These are phyloP conservation scores for Spicauda simplicius DNA, from an alignment of 2,888 invertebrate genomes.

Conservation along the genomic window DNA sequence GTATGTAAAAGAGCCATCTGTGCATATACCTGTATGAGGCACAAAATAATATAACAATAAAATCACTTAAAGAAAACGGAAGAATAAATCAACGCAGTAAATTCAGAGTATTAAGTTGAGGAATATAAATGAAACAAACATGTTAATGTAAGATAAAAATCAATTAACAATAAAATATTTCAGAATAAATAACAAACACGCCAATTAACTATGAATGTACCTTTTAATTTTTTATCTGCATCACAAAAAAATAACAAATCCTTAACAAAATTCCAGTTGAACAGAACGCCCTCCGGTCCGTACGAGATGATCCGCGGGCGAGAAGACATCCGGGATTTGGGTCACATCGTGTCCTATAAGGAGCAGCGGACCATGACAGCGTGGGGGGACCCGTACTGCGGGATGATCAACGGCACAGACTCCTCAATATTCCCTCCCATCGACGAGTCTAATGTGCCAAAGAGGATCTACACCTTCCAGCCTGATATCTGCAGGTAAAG, in stretches of 20 bases:
- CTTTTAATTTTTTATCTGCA: no score
- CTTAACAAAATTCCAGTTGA: slow-evolving; percentile 66
- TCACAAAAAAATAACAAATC: neutral
- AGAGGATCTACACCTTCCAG: slow-evolving; percentile 76
- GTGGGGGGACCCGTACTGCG: slow-evolving; percentile 77
- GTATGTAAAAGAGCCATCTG: no score
- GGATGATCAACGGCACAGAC: slow-evolving; percentile 83
- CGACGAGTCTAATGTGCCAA: slow-evolving; percentile 58
- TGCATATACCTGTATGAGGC: no score
- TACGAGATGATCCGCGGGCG: slow-evolving; percentile 82
- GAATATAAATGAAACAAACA: no score
- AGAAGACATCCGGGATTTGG: slow-evolving; percentile 73
- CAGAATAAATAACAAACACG: no score
- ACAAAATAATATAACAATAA: no score
- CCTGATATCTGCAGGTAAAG: slow-evolving; percentile 85
- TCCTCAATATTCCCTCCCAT: slow-evolving; percentile 82
- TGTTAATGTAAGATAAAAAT: no score
- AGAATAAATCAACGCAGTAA: no score
- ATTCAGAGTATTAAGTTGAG: no score
- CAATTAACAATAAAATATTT: no score
- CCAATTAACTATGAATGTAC: no score
- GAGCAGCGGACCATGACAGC: slow-evolving; percentile 60
- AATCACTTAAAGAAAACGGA: no score
- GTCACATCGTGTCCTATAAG: slow-evolving; percentile 77
- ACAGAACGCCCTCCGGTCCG: slow-evolving; percentile 80